phyloP scores from a whole-genome alignment of 2,113 vertebrate genomes.

The Irena cyanogastra region DNA sequence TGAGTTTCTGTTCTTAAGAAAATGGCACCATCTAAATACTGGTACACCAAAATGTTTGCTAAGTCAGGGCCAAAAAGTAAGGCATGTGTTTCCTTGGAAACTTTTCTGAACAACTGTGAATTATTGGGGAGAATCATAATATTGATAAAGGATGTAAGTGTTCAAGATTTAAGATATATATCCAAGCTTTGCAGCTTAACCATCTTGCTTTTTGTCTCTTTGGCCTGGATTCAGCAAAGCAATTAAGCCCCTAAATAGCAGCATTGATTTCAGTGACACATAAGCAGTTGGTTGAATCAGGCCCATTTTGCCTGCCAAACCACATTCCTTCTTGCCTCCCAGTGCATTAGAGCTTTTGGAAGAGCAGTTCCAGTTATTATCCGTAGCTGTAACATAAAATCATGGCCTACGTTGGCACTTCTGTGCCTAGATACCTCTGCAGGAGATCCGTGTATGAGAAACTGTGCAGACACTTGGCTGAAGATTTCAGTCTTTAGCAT shows the following conservation, averaged over 20 bases:
- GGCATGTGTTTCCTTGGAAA: neutral
- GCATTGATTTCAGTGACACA: neutral
- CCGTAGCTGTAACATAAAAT: neutral
- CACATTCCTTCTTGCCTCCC: neutral
- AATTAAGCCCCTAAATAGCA: neutral
- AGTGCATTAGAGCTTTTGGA: neutral
- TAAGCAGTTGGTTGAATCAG: neutral
- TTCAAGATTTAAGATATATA: neutral
- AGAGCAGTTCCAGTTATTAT: neutral
- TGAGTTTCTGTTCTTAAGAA: neutral
- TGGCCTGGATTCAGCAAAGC: conserved; percentile 27
- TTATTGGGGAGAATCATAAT: neutral
- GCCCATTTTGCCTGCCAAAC: neutral
- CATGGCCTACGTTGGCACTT: neutral
- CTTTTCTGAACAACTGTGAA: neutral
- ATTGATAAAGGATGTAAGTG: neutral
- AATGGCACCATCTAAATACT: neutral
- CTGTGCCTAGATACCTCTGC: neutral
- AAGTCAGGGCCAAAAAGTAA: neutral
- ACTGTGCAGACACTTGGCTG: neutral
- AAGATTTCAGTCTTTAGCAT: neutral
- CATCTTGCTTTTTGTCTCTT: neutral
- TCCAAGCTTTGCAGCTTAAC: neutral
- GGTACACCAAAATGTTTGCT: neutral
- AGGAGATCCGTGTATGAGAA: neutral